Evolutionary conservation across 2,797 vertebrate genomes (phyloP).

Genomic region (Falco novaeseelandiae): DNA sequence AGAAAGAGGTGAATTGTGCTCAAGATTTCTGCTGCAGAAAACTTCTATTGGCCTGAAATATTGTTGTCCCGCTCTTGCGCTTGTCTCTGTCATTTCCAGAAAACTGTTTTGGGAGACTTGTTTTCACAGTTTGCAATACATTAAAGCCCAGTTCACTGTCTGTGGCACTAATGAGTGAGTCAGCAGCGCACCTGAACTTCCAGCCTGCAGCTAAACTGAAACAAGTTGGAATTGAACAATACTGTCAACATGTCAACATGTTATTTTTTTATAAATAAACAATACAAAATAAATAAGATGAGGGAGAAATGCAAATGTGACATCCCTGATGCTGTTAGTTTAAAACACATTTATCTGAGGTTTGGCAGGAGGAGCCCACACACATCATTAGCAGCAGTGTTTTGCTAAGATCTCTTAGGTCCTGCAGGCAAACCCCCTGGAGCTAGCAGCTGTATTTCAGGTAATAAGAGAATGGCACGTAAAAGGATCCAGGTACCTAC

Average conservation of each 20-base stretch:
- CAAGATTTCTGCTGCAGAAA: background rate
- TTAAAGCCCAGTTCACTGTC: background rate
- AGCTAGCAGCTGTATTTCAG: background rate
- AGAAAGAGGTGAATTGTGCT: background rate
- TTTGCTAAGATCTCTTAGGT: background rate
- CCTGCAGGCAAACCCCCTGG: background rate
- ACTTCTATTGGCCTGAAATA: background rate
- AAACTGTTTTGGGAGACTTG: background rate
- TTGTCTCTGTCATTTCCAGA: background rate
- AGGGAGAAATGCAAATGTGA: background rate
- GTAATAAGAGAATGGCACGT: background rate
- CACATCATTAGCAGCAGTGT: background rate
- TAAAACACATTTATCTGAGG: background rate
- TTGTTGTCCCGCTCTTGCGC: background rate
- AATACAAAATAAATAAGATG: background rate
- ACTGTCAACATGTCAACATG: background rate
- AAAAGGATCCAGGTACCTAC: background rate
- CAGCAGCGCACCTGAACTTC: background rate
- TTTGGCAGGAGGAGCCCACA: background rate
- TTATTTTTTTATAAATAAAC: background rate
- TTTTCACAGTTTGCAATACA: background rate
- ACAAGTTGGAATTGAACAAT: accelerated
- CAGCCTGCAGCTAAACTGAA: background rate
- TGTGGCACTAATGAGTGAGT: background rate
- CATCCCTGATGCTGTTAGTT: background rate